A percentile compares a stretch with the other conserved stretches of the same genome.
These are phyloP conservation scores for Darevskia nairensis DNA, from an alignment of 2,797 vertebrate genomes.

Conservation along the genomic window DNA sequence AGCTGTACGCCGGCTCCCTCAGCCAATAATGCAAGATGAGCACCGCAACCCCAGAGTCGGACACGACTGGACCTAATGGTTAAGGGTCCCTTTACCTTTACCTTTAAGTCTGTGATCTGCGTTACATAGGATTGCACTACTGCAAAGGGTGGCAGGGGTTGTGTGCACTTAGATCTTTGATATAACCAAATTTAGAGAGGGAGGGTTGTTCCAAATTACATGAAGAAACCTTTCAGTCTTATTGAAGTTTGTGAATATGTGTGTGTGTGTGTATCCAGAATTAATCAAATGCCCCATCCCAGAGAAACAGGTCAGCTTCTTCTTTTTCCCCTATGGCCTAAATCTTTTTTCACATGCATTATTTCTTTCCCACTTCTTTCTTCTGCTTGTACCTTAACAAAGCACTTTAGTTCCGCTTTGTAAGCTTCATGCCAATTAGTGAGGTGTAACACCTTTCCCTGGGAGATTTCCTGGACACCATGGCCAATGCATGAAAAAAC, in stretches of 20 bases:
- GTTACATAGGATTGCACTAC: background rate
- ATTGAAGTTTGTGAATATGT: background rate
- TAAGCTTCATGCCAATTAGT: constrained; percentile 9
- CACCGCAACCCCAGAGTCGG: too few species aligned
- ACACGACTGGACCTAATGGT: too few species aligned
- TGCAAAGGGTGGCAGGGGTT: background rate
- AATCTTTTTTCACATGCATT: background rate
- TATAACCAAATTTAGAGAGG: background rate
- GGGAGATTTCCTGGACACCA: background rate
- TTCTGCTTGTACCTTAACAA: background rate
- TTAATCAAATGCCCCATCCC: background rate
- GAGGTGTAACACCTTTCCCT: constrained; percentile 40
- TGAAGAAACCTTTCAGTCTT: background rate
- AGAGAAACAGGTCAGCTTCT: background rate
- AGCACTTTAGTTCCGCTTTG: background rate
- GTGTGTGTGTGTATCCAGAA: background rate
- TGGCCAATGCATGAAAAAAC: constrained; percentile 27
- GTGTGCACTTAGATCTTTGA: background rate
- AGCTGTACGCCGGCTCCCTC: too few species aligned
- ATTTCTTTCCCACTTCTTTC: constrained; percentile 5
- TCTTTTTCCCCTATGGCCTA: rapidly evolving
- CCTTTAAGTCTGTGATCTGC: too few species aligned
- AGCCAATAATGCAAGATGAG: too few species aligned
- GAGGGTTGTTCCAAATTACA: background rate
- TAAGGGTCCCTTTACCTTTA: too few species aligned